Evolutionary conservation across 2,797 vertebrate genomes (phyloP).

Genomic region (Sphenodon punctatus): DNA sequence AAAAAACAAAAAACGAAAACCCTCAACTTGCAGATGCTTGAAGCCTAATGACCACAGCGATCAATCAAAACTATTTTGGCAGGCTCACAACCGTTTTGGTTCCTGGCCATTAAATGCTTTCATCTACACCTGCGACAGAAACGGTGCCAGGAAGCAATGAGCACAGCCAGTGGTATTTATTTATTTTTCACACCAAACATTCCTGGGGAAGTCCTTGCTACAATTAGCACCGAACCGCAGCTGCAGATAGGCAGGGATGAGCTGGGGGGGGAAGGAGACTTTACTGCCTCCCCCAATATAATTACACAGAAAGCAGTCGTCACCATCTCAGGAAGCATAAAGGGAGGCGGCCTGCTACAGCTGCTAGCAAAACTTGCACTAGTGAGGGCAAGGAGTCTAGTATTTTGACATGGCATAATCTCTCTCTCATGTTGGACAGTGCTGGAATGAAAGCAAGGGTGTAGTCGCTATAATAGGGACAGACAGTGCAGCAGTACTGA

Average conservation of each 20-base stretch:
- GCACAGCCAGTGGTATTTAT: no score
- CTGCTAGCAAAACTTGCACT: no score
- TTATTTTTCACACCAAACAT: no score
- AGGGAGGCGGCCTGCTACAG: no score
- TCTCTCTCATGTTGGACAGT: no score
- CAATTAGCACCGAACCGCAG: background rate
- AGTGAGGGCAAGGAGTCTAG: no score
- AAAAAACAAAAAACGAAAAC: background rate
- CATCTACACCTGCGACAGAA: background rate
- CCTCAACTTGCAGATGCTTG: background rate
- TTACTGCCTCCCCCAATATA: background rate
- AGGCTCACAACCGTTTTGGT: background rate
- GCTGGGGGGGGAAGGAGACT: background rate
- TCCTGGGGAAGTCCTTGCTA: background rate
- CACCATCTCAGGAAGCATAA: no score
- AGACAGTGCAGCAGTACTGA: no score
- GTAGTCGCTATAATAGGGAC: no score
- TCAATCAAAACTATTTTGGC: background rate
- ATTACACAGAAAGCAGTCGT: background rate
- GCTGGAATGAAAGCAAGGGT: no score
- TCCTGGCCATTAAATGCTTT: background rate
- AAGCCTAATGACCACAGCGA: background rate
- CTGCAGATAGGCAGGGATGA: background rate
- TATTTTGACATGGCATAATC: background rate
- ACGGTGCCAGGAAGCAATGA: no score